These are phyloP conservation scores for Centrocercus urophasianus DNA, from an alignment of 2,113 vertebrate species.

Conservation along the genomic window DNA sequence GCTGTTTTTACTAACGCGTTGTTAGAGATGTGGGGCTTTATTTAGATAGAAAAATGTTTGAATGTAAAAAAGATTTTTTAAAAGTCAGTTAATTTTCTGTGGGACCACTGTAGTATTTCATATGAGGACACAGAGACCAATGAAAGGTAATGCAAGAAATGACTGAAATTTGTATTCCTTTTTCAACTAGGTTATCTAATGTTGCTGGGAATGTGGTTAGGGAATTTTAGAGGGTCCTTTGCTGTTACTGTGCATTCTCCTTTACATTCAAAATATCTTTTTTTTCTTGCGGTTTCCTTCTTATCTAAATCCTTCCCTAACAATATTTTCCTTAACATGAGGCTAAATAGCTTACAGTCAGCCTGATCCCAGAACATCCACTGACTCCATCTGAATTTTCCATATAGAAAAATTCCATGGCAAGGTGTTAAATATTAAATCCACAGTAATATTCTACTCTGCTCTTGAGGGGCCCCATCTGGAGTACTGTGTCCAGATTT, in stretches of 20 bases:
- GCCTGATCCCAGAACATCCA: background rate
- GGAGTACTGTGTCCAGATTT: no score
- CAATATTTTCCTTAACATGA: background rate
- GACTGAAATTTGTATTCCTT: background rate
- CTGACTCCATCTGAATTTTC: background rate
- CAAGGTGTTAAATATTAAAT: background rate
- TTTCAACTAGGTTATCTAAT: background rate
- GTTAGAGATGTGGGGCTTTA: background rate
- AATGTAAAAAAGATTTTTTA: background rate
- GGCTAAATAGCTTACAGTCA: background rate
- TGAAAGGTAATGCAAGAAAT: background rate
- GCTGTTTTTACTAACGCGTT: background rate
- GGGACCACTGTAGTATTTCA: background rate
- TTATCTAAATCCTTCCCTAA: background rate
- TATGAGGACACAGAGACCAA: background rate
- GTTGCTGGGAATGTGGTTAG: background rate
- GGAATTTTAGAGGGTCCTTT: background rate
- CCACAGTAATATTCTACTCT: background rate
- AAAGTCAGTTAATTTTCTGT: background rate
- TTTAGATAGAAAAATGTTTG: background rate
- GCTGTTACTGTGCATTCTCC: background rate
- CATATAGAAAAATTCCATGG: background rate
- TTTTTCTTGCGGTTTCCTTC: slow-evolving; percentile 1
- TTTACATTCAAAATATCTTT: background rate
- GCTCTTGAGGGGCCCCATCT: no score